Evolutionary conservation across 2,888 invertebrate species (phyloP).

Genomic region (Acanthosoma haemorrhoidale): DNA sequence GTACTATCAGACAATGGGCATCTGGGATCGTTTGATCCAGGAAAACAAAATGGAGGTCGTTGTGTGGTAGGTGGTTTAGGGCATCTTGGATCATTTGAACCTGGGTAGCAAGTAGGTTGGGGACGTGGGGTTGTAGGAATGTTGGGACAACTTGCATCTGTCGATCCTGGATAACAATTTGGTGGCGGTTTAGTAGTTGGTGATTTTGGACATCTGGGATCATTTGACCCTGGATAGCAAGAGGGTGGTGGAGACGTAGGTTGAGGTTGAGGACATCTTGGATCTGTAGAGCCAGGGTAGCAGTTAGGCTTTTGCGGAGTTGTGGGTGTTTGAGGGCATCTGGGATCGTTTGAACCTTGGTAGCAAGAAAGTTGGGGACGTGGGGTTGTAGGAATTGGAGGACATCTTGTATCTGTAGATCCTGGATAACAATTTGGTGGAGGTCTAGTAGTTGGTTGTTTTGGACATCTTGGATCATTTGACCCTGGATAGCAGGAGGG

Average conservation of each 20-base stretch:
- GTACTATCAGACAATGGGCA: too few relatives aligned
- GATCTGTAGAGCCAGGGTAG: slow-evolving; percentile 39
- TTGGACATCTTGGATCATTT: slow-evolving; percentile 35
- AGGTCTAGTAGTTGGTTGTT: slow-evolving; percentile 17
- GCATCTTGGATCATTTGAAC: slow-evolving; percentile 2
- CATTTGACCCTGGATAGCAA: slow-evolving; percentile 46
- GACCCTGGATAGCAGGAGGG: slow-evolving; percentile 35
- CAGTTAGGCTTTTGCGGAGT: slow-evolving; percentile 32
- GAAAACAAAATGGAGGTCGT: not conserved
- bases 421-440: slow-evolving; percentile 42
- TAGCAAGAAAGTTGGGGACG: slow-evolving; percentile 39
- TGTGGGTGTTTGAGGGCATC: slow-evolving; percentile 40
- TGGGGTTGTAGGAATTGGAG: slow-evolving; percentile 22
- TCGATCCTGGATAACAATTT: slow-evolving; percentile 37
- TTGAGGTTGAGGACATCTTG: slow-evolving; percentile 41
- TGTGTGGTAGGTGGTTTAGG: slow-evolving; percentile 35
- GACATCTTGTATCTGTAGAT: slow-evolving; percentile 41
- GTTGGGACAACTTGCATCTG: slow-evolving; percentile 42
- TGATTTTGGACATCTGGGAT: slow-evolving; percentile 43
- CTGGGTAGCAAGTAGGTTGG: not conserved
- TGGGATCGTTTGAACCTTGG: slow-evolving; percentile 42
- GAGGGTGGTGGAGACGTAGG: slow-evolving; percentile 39
- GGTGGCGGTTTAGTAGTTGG: slow-evolving; percentile 47
- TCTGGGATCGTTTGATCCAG: not conserved
- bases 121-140: not conserved